Conservation (phyloP, 2,113 vertebrate species). For the Smithornis capensis region DNA sequence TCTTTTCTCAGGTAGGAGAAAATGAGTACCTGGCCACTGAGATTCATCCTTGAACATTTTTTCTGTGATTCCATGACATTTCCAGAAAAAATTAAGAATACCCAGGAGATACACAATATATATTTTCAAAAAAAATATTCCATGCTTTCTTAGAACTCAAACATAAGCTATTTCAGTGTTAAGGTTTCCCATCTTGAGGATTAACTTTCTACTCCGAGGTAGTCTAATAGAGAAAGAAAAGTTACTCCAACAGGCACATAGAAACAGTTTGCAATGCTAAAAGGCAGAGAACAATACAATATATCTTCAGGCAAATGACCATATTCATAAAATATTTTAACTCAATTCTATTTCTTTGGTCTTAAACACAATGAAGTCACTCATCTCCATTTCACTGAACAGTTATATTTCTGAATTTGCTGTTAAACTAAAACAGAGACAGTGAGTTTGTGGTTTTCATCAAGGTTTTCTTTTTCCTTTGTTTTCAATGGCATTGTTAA, state of each 20-base stretch:
- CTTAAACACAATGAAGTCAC: neutral
- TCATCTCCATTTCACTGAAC: neutral
- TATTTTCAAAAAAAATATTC: neutral
- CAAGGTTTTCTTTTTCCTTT: neutral
- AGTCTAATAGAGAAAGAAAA: neutral
- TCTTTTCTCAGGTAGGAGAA: neutral
- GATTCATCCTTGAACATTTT: neutral
- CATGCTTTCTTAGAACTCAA: neutral
- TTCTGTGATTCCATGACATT: neutral
- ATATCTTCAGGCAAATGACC: neutral
- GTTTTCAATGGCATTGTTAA: neutral
- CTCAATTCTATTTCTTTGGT: neutral
- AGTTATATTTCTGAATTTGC: neutral
- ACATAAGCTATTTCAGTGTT: neutral
- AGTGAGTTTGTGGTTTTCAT: neutral
- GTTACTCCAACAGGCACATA: neutral
- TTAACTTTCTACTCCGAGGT: neutral
- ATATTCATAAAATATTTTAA: neutral
- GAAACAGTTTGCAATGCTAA: neutral
- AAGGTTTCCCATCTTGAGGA: neutral
- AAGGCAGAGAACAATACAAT: neutral
- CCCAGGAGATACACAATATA: neutral
- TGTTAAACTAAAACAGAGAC: neutral
- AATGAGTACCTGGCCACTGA: neutral
- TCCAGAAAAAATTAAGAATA: neutral